phyloP scores from a whole-genome alignment of 2,113 vertebrate species.

The Mirounga angustirostris region DNA sequence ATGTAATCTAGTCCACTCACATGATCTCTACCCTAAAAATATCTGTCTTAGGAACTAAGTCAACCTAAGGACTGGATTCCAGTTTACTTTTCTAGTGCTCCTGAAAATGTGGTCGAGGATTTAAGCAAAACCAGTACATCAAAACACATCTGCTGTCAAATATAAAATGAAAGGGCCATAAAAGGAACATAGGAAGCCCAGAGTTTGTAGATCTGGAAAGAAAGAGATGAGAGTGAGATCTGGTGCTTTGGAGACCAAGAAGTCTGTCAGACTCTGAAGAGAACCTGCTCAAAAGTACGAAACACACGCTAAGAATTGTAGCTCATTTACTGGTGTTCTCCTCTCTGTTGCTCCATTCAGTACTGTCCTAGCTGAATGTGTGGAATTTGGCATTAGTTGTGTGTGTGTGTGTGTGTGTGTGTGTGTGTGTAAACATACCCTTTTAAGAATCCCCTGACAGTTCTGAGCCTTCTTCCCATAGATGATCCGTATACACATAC shows the following conservation, averaged over 20 bases:
- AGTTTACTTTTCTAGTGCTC: background rate
- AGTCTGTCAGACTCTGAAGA: background rate
- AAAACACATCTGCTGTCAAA: background rate
- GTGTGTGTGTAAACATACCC: background rate
- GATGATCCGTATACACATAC: background rate
- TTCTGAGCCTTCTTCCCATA: background rate
- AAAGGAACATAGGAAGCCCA: background rate
- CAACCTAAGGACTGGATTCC: background rate
- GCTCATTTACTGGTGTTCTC: background rate
- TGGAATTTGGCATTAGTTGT: background rate
- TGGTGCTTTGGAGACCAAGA: background rate
- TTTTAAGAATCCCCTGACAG: conserved; percentile 23
- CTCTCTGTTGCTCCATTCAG: background rate
- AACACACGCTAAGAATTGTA: background rate
- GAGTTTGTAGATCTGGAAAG: background rate
- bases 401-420: background rate
- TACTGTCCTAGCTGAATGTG: background rate
- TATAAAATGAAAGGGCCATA: background rate
- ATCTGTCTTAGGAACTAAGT: conserved; percentile 20
- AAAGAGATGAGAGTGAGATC: background rate
- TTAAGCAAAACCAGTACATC: background rate
- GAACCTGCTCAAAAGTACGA: background rate
- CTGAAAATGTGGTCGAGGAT: conserved; percentile 24
- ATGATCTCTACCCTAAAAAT: conserved; percentile 46
- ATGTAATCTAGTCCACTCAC: background rate